Evolutionary conservation across 1,140 invertebrate species (phyloP), one percentile per base, ranked within the genome.

Genomic region (Paraescarpia echinospica): DNA sequence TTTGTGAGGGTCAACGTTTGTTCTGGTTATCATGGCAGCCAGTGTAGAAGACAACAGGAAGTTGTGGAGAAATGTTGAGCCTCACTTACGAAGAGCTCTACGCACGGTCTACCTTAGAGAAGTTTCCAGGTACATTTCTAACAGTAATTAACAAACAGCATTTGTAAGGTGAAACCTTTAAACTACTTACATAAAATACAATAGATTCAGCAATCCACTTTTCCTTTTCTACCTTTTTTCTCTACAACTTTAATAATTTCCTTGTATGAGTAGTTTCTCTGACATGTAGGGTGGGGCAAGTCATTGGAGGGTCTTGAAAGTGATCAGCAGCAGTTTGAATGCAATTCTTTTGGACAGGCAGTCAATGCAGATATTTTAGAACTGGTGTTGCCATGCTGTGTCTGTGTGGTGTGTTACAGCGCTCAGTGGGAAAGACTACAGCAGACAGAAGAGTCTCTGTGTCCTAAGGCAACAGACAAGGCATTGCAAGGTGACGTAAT

Each of bases 31-130:
- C n/a, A 93, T 77, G 59, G 59, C 59, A 96, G 95, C 97, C 2
- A 95, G 96, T 51, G 95, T 96, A n/a, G 96, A 96, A 18, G 97
- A 98, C 95, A 96, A 97, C 1, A 96, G 97, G 18, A 97, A 97
- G 77, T 95, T 99, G 0, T 99, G 98, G 98, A 96, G 97, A 92
- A 97, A 98, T 94, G 97, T 98, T 93, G 97, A 97, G 9, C 97
- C 97, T 0, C 97, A 97, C 92, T 96, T 99, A 4, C 97, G 97
- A 95, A 96, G 97, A 12, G 97, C 97, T 91, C 95, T 98, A 5
- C 97, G 98, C 93, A 97, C 97, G 41, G 97, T 98, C 59, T 98
- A 98, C 95, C 96, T 98, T 34, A 96, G 98, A 94, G 97, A 98
- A 94, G 94, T 96, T 14, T 96, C 96, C 27, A 96, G 95, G 95